Evolutionary conservation across 2,797 vertebrate genomes (phyloP).

Genomic region (Ptychobarbus kaznakovi): DNA sequence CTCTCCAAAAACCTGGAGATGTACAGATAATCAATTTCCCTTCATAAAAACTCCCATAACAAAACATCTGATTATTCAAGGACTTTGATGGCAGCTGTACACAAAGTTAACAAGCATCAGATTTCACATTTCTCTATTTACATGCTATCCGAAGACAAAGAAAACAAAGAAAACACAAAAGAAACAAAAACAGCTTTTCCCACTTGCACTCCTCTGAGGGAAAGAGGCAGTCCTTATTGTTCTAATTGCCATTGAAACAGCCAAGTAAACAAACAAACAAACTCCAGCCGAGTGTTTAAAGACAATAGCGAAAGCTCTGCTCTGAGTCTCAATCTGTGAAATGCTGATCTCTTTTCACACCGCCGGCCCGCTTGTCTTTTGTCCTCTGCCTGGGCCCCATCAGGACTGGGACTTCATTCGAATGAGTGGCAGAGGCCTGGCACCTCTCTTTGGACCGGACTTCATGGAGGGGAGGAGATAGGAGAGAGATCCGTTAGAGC

Average conservation of each 20-base stretch:
- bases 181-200: slow-evolving; percentile 46
- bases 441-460: slow-evolving; percentile 60
- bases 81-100: slow-evolving; percentile 17
- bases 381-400: slow-evolving; percentile 65
- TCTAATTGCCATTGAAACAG: slow-evolving; percentile 77
- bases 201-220: slow-evolving; percentile 47
- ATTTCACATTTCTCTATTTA: slow-evolving; percentile 39
- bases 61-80: slow-evolving; percentile 31
- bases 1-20: background rate
- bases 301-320: slow-evolving; percentile 65
- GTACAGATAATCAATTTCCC: background rate
- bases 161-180: slow-evolving; percentile 27
- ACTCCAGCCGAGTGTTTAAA: slow-evolving; percentile 72
- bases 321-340: slow-evolving; percentile 76
- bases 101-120: slow-evolving; percentile 41
- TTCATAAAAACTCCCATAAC: background rate
- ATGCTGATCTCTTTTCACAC: slow-evolving; percentile 78
- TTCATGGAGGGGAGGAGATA: slow-evolving; percentile 59
- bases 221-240: slow-evolving; percentile 69
- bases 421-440: slow-evolving; percentile 71
- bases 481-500: slow-evolving; percentile 34
- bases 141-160: slow-evolving; percentile 39
- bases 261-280: slow-evolving; percentile 79
- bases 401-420: slow-evolving; percentile 70
- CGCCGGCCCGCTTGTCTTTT: slow-evolving; percentile 68